Evolutionary conservation across 1,140 invertebrate genomes (phyloP).

Genomic region (Camponotus pennsylvanicus): DNA sequence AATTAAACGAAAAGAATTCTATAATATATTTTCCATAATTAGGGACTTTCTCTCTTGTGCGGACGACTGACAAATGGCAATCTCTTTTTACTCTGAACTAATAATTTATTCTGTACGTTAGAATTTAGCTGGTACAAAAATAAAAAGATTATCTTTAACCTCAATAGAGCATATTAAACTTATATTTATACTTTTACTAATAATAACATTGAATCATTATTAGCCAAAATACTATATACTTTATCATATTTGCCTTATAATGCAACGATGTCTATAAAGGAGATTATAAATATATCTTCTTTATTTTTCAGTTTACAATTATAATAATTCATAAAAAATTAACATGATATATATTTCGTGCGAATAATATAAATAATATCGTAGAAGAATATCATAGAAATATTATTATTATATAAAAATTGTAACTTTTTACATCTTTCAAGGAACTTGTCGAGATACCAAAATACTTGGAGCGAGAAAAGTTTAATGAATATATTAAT

Average conservation of each 20-base stretch:
- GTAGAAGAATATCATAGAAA: neutral
- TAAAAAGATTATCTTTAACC: conserved; percentile 88
- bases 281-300: conserved; percentile 88
- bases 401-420: neutral
- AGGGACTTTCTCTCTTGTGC: too few species aligned
- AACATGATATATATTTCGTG: conserved; percentile 72
- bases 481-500: conserved; percentile 86
- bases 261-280: conserved; percentile 86
- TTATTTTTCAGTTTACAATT: conserved; percentile 87
- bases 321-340: conserved; percentile 65
- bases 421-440: conserved; percentile 34
- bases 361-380: conserved; percentile 7
- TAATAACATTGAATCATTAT: conserved; percentile 88
- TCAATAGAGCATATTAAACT: conserved; percentile 88
- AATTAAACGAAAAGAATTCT: too few species aligned
- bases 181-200: conserved; percentile 87
- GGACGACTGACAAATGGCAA: too few species aligned
- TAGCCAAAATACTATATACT: conserved; percentile 88
- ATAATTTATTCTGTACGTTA: conserved; percentile 65
- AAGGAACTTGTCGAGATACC: conserved; percentile 79
- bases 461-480: conserved; percentile 81
- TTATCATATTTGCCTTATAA: conserved; percentile 89
- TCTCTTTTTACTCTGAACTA: too few species aligned
- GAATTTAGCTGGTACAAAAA: conserved; percentile 63
- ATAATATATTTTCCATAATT: too few species aligned